A percentile compares a stretch with the other conserved stretches of the same genome.
These are phyloP conservation scores for Sebastes taczanowskii DNA, from an alignment of 2,797 vertebrate genomes.

Conservation along the genomic window DNA sequence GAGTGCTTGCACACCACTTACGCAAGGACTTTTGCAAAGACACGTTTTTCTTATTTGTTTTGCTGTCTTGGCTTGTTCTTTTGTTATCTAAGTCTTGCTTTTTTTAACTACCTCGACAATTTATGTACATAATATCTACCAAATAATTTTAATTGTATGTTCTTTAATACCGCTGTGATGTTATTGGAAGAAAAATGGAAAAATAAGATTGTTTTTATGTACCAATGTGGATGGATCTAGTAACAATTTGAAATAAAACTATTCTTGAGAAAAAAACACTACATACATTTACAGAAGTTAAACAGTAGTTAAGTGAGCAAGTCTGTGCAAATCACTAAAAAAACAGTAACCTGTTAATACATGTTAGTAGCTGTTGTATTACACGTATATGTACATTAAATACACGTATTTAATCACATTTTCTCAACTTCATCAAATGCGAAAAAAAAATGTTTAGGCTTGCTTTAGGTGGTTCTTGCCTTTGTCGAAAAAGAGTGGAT, in stretches of 20 bases:
- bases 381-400: neutral
- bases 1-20: neutral
- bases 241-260: neutral
- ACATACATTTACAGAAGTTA: too few relatives aligned
- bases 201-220: neutral
- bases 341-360: neutral
- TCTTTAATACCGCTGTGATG: neutral
- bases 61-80: neutral
- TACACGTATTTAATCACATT: neutral
- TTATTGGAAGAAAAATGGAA: neutral
- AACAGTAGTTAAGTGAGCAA: neutral
- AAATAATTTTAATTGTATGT: neutral
- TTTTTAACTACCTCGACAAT: neutral
- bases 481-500: too few relatives aligned
- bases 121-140: neutral
- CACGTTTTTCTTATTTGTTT: neutral
- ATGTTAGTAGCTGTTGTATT: too few relatives aligned
- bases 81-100: too few relatives aligned
- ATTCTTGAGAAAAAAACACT: neutral
- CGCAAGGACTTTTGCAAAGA: neutral
- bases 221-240: neutral
- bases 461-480: too few relatives aligned
- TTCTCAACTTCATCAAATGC: too few relatives aligned
- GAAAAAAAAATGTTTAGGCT: too few relatives aligned
- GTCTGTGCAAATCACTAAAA: neutral